Conservation (phyloP, 2,113 vertebrate genomes). For the Petaurus breviceps region DNA sequence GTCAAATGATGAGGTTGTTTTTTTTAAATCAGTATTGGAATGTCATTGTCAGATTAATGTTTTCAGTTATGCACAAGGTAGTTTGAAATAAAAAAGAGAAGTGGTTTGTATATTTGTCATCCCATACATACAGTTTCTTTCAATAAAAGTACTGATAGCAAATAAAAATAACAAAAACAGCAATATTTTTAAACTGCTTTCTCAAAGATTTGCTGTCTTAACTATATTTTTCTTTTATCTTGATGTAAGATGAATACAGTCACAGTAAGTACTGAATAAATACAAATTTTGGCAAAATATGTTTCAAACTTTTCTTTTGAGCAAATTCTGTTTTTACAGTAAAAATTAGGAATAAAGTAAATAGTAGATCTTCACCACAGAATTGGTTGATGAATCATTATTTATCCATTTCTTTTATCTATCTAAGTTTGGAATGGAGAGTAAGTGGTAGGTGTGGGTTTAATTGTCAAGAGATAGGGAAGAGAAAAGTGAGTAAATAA, state of each 20-base stretch:
- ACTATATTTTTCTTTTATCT: constrained; percentile 74
- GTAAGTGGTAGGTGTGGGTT: neutral
- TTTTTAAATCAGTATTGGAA: constrained; percentile 79
- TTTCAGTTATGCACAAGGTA: constrained; percentile 75
- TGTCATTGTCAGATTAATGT: constrained; percentile 75
- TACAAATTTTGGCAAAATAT: constrained; percentile 74
- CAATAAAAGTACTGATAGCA: constrained; percentile 73
- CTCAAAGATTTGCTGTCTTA: constrained; percentile 69
- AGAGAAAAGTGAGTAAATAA: neutral
- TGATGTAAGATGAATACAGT: constrained; percentile 78
- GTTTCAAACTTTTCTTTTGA: constrained; percentile 63
- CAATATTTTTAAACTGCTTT: constrained; percentile 68
- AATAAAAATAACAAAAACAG: constrained; percentile 69
- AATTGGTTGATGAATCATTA: neutral
- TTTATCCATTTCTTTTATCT: neutral
- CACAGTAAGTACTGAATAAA: constrained; percentile 74
- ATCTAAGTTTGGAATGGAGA: neutral
- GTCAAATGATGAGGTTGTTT: constrained; percentile 79
- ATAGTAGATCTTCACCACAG: neutral
- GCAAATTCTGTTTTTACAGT: constrained; percentile 40
- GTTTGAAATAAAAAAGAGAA: constrained; percentile 74
- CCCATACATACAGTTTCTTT: constrained; percentile 76
- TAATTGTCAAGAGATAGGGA: neutral
- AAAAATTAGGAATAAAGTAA: constrained; percentile 8
- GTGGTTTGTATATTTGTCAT: constrained; percentile 80